Evolutionary conservation across 1,140 invertebrate genomes (phyloP).

Genomic region (Pinna nobilis): DNA sequence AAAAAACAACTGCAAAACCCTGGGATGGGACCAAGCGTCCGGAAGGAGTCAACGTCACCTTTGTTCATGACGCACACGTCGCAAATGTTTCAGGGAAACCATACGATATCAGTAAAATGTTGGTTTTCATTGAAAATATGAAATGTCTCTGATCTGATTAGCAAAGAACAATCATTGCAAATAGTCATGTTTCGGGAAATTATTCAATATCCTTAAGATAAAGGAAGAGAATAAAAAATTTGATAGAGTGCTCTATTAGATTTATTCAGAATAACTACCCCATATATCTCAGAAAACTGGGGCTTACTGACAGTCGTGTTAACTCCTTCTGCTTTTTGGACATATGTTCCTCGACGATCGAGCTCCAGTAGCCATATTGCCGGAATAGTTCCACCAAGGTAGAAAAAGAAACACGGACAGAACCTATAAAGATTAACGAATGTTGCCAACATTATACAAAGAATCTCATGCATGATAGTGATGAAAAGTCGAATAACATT

Average conservation of each 20-base stretch:
- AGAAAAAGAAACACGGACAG: slow-evolving; percentile 68
- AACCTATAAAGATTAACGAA: slow-evolving; percentile 52
- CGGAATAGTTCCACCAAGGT: slow-evolving; percentile 61
- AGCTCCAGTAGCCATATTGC: slow-evolving; percentile 69
- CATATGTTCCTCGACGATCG: slow-evolving; percentile 44
- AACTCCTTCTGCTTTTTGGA: slow-evolving; percentile 6
- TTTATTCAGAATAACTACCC: not conserved
- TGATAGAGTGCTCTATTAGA: not conserved
- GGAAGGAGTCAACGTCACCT: too few species aligned
- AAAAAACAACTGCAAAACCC: too few species aligned
- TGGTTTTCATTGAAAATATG: too few species aligned
- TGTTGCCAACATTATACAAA: not conserved
- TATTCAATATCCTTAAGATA: too few species aligned
- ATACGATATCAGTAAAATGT: too few species aligned
- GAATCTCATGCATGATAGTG: not conserved
- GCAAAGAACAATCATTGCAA: too few species aligned
- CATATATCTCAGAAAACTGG: slow-evolving; percentile 20
- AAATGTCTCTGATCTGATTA: too few species aligned
- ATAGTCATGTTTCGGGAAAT: too few species aligned
- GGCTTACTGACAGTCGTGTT: not conserved
- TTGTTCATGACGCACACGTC: too few species aligned
- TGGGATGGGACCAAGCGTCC: too few species aligned
- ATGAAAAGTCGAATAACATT: not conserved
- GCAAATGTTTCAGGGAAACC: too few species aligned
- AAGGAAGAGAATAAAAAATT: not conserved